Percentiles rank a stretch among this genome's conserved stretches.
Evolutionary conservation across 1,140 invertebrate species (phyloP).

Genomic region (Drosophila sechellia): DNA sequence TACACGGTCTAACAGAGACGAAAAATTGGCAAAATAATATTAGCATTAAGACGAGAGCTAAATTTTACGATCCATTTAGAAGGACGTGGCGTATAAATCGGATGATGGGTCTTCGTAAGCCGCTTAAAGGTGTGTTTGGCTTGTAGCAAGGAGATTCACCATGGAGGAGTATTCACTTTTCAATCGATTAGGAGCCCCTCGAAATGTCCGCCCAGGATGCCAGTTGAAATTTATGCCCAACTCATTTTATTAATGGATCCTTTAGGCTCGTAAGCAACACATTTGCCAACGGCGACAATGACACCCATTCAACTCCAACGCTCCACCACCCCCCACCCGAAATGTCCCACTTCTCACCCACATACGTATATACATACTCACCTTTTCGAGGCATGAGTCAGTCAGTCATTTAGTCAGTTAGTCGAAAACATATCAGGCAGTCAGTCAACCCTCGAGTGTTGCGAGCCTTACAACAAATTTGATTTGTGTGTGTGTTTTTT

Average conservation of each 20-base stretch:
- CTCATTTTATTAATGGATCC: slow-evolving; percentile 61
- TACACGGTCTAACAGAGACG: slow-evolving; percentile 20
- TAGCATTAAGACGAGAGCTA: slow-evolving; percentile 32
- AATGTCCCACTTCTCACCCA: background rate
- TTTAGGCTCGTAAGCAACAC: slow-evolving; percentile 29
- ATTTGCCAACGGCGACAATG: slow-evolving; percentile 44
- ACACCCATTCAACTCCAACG: slow-evolving; percentile 32
- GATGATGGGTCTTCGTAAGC: slow-evolving; percentile 21
- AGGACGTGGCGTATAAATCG: background rate
- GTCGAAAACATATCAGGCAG: slow-evolving; percentile 41
- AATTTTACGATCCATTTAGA: slow-evolving; percentile 44
- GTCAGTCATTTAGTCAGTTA: slow-evolving; percentile 28
- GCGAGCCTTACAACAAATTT: slow-evolving; percentile 34
- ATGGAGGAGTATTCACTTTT: slow-evolving; percentile 52
- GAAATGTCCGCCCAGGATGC: slow-evolving; percentile 11
- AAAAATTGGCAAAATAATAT: slow-evolving; percentile 43
- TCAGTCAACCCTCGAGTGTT: slow-evolving; percentile 45
- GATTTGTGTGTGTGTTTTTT: slow-evolving; percentile 28
- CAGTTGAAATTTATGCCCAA: slow-evolving; percentile 56
- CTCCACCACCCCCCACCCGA: background rate
- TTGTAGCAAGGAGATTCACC: slow-evolving; percentile 5
- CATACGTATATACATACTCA: slow-evolving; percentile 7
- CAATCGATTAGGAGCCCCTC: slow-evolving; percentile 42
- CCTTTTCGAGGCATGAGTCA: slow-evolving; percentile 18
- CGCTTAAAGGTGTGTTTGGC: slow-evolving; percentile 32